Conservation (phyloP, 92 coral and sea anemone genomes). For the Hydrozoanthus gracilis region DNA sequence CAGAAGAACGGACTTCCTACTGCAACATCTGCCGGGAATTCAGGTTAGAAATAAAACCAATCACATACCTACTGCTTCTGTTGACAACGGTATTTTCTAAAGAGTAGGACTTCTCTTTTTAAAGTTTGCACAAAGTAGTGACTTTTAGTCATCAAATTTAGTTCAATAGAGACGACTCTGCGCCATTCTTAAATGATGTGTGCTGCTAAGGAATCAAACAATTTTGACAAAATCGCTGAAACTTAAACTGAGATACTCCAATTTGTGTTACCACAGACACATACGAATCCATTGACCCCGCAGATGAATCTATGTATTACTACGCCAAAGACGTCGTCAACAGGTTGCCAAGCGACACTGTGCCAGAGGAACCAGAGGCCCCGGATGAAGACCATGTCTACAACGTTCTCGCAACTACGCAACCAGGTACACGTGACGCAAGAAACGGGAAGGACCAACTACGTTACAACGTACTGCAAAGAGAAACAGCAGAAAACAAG, state of each 20-base stretch:
- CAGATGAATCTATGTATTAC: background rate
- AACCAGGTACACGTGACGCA: background rate
- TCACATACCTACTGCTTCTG: too few relatives aligned
- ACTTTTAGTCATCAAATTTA: too few relatives aligned
- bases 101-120: background rate
- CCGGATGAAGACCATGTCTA: background rate
- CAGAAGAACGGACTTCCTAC: background rate
- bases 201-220: too few relatives aligned
- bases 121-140: background rate
- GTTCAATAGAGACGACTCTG: too few relatives aligned
- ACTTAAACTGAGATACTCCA: too few relatives aligned
- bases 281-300: background rate
- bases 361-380: background rate
- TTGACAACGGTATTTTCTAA: too few relatives aligned
- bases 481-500: background rate
- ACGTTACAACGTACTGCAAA: background rate
- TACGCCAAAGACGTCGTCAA: conserved; percentile 1
- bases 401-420: background rate
- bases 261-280: background rate
- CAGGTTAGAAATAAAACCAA: background rate
- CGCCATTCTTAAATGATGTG: too few relatives aligned
- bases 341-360: background rate
- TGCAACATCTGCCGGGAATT: background rate
- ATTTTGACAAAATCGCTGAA: too few relatives aligned
- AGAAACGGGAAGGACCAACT: background rate